Percentiles rank a stretch among this genome's conserved stretches.
Evolutionary conservation across 2,888 invertebrate genomes (phyloP).

Genomic region (Chelonus formosanus): DNA sequence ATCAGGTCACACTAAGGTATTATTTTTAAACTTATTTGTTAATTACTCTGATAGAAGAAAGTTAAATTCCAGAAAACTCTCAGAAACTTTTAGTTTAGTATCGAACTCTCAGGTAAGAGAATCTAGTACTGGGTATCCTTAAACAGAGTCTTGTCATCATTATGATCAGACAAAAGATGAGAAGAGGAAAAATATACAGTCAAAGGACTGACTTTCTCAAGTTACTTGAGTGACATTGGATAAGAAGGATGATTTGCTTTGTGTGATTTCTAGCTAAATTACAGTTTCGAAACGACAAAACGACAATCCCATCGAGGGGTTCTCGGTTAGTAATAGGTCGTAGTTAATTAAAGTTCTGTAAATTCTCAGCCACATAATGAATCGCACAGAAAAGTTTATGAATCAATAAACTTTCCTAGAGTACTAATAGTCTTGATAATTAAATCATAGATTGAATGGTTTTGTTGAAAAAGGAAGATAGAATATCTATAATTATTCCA

Average conservation of each 20-base stretch:
- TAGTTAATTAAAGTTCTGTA: slow-evolving; percentile 12
- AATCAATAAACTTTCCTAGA: not conserved
- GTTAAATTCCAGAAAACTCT: not conserved
- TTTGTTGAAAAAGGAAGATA: too few species aligned
- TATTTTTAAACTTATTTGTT: too few species aligned
- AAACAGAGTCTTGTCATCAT: too few species aligned
- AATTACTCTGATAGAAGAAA: not conserved
- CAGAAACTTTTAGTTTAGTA: too few species aligned
- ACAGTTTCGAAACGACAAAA: slow-evolving; percentile 6
- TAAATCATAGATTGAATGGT: slow-evolving; percentile 9
- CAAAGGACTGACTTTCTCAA: slow-evolving; percentile 3
- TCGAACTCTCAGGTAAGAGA: not conserved
- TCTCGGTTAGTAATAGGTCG: slow-evolving; percentile 5
- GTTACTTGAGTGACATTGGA: not conserved
- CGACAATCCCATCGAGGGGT: slow-evolving; percentile 2
- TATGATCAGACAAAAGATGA: too few species aligned
- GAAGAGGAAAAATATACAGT: not conserved
- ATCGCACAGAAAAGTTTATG: slow-evolving; percentile 5
- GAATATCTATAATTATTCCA: too few species aligned
- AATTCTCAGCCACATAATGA: slow-evolving; percentile 11
- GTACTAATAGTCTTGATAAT: slow-evolving; percentile 21
- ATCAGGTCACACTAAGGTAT: too few species aligned
- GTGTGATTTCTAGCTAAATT: slow-evolving; percentile 9
- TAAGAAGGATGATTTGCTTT: slow-evolving; percentile 11
- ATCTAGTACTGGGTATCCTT: not conserved